Evolutionary conservation across 2,797 vertebrate species (phyloP), one percentile per base, ranked within the genome.

Genomic region (Sparus aurata): DNA sequence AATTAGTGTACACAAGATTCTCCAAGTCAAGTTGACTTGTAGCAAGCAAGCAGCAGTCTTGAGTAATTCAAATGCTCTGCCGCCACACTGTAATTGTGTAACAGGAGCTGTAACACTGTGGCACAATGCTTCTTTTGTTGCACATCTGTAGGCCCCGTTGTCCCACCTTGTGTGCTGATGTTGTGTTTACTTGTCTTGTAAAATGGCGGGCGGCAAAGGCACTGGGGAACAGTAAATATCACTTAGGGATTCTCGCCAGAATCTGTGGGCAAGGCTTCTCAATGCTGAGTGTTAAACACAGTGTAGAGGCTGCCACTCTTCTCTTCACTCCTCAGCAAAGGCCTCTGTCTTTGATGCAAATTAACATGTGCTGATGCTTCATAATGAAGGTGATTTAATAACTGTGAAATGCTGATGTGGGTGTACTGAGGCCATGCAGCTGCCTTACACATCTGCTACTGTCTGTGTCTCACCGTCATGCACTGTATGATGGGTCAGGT

Each of bases 121-220:
- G 76, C 79, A 88, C 78, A 87, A 80, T 72, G 72, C 76, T 52
- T 73, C 78, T 79, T 71, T 79, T 93, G 89, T 86, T 86, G 76
- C 85, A 84, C 86, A 87, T 84, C 77, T 88, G 88, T 30, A 70
- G 61, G 23, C 59, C 45, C 45, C 0, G 58, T 74, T 53, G 54
- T 69, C 75, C 69, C 73, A 46, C 74, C 75, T 67, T 23, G 30
- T 87, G 84, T 50, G 75, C 77, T 84, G 88, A 82, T 90, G 85
- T 76, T 86, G 84, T 87, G 84, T 91, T 91, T 88, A 77, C 77
- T 78, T 62, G 72, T 70, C 77, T 89, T 83, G 80, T 86, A 86
- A 91, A 87, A 57, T 1, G 54, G 62, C 47, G 77, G 71, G 63
- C 1, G 49, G 64, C 46, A 41, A 41, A 67, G 59, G 69, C 62